phyloP scores from a whole-genome alignment of 2,888 invertebrate genomes.

The Cantharis nigra region DNA sequence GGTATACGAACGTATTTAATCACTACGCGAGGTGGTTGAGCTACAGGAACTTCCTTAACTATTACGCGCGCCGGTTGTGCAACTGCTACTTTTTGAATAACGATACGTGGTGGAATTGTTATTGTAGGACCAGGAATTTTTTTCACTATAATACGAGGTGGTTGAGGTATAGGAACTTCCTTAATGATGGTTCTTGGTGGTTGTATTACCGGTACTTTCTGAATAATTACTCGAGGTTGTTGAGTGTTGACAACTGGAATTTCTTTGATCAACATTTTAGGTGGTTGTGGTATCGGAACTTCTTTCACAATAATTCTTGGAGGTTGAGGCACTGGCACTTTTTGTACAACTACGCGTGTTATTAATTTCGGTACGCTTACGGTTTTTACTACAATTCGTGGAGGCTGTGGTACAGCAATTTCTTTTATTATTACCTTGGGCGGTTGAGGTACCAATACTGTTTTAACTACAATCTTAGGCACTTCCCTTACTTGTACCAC shows the following conservation, averaged over 20 bases:
- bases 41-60: background rate
- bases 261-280: background rate
- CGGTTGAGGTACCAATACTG: background rate
- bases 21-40: background rate
- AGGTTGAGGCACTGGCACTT: background rate
- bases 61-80: background rate
- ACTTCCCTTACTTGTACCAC: background rate
- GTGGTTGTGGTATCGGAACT: background rate
- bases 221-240: background rate
- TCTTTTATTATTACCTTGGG: background rate
- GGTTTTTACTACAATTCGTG: background rate
- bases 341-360: background rate
- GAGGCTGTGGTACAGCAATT: background rate
- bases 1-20: background rate
- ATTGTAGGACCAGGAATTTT: background rate
- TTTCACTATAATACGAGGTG: background rate
- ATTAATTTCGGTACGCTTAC: background rate
- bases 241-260: background rate
- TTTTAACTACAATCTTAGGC: constrained; percentile 13
- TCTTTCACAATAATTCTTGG: background rate
- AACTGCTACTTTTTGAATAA: background rate
- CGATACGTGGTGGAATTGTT: background rate
- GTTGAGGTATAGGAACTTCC: background rate
- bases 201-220: background rate
- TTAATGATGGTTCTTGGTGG: background rate